phyloP scores from a whole-genome alignment of 2,888 invertebrate species.

The Perizoma affinitatum region DNA sequence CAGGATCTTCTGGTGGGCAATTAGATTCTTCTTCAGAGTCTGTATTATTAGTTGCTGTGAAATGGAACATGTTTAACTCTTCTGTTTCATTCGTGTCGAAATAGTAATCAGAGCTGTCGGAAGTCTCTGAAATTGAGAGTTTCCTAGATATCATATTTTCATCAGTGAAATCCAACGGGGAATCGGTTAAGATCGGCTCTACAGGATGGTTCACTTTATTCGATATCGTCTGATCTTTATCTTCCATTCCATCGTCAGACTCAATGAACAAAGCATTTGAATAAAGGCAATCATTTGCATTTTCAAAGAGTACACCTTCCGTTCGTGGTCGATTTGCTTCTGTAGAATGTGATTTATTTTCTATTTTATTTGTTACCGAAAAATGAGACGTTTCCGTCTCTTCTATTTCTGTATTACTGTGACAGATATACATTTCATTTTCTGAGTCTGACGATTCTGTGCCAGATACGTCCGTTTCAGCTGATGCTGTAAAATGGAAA shows the following conservation, averaged over 20 bases:
- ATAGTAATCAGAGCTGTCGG: not conserved
- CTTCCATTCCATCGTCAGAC: not conserved
- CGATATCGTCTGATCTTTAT: too few species aligned
- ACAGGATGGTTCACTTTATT: not conserved
- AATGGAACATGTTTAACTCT: slow-evolving; percentile 16
- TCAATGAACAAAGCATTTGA: not conserved
- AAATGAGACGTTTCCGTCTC: not conserved
- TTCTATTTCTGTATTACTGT: too few species aligned
- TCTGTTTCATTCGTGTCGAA: slow-evolving; percentile 1
- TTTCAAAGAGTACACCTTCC: not conserved
- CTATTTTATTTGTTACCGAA: not conserved
- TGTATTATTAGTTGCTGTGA: slow-evolving; percentile 2
- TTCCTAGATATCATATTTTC: not conserved
- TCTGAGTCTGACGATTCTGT: not conserved
- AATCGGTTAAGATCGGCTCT: not conserved
- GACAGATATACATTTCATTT: too few species aligned
- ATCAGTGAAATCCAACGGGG: not conserved
- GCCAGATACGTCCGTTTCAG: not conserved
- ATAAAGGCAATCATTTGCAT: not conserved
- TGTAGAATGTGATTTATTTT: too few species aligned
- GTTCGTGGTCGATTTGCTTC: not conserved
- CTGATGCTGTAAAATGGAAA: slow-evolving; percentile 9
- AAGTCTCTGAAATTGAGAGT: not conserved
- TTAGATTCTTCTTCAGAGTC: slow-evolving; percentile 9
- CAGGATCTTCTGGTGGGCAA: too few species aligned